phyloP scores from a whole-genome alignment of 2,888 invertebrate species.

The Hololepta plana region DNA sequence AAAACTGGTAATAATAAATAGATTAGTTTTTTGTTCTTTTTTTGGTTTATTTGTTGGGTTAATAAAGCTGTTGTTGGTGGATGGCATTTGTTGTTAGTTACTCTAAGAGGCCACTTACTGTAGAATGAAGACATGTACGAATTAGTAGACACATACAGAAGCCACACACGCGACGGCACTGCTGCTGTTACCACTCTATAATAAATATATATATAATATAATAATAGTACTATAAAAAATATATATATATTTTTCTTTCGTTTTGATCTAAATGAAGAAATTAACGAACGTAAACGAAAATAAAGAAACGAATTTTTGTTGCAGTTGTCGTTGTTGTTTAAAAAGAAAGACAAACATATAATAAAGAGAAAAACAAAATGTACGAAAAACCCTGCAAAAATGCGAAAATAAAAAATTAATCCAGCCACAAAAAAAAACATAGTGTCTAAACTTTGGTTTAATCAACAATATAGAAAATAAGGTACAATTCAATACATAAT shows the following conservation, averaged over 20 bases:
- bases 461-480: constrained; percentile 30
- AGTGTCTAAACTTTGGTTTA: constrained; percentile 29
- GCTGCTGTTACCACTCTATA: no score
- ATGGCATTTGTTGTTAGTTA: no score
- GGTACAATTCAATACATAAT: constrained; percentile 27
- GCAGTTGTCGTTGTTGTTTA: no score
- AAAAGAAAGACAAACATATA: constrained; percentile 3
- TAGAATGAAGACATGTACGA: constrained; percentile 24
- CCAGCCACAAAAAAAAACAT: constrained; percentile 13
- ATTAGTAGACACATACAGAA: constrained; percentile 29
- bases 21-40: no score
- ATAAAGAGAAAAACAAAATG: constrained; percentile 5
- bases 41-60: constrained; percentile 5
- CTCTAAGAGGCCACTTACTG: constrained; percentile 26
- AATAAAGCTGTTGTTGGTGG: constrained; percentile 18
- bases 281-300: no score
- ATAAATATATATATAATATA: no score
- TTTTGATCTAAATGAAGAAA: background rate
- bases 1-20: no score
- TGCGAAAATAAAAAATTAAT: constrained; percentile 14
- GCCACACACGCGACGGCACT: constrained; percentile 22
- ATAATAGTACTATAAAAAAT: constrained; percentile 5
- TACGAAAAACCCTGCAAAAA: constrained; percentile 7
- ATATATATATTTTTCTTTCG: constrained; percentile 3
- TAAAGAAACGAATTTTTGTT: no score